Evolutionary conservation across 2,797 vertebrate genomes (phyloP).

Genomic region (Darevskia mixta): DNA sequence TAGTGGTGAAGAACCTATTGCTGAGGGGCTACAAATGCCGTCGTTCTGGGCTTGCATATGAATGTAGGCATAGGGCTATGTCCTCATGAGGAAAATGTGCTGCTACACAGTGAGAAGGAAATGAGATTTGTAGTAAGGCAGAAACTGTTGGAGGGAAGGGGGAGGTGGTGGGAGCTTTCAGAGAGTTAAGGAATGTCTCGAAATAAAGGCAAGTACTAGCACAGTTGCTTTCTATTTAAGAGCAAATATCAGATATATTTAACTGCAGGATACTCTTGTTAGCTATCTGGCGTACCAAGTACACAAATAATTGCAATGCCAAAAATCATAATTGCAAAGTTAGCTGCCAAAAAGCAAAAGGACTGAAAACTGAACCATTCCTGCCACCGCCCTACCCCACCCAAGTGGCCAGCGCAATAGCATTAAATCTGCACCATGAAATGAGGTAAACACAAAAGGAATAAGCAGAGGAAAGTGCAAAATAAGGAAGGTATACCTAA

Average conservation of each 20-base stretch:
- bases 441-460: background rate
- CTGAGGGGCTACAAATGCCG: background rate
- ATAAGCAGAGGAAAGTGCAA: background rate
- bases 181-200: background rate
- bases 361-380: background rate
- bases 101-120: background rate
- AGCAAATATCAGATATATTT: background rate
- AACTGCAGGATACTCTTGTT: background rate
- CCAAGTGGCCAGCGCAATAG: background rate
- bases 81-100: background rate
- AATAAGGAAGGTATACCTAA: background rate
- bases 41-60: background rate
- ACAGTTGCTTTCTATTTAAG: background rate
- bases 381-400: background rate
- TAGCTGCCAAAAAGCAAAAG: background rate
- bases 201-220: background rate
- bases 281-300: background rate
- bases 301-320: background rate
- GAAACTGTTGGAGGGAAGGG: background rate
- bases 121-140: background rate
- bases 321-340: background rate
- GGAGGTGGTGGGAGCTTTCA: background rate
- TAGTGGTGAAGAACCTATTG: background rate
- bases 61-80: background rate
- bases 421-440: background rate